Percentiles rank a stretch among this genome's conserved stretches.
Evolutionary conservation across 2,113 vertebrate genomes (phyloP).

Genomic region (Pomatostomus ruficeps): DNA sequence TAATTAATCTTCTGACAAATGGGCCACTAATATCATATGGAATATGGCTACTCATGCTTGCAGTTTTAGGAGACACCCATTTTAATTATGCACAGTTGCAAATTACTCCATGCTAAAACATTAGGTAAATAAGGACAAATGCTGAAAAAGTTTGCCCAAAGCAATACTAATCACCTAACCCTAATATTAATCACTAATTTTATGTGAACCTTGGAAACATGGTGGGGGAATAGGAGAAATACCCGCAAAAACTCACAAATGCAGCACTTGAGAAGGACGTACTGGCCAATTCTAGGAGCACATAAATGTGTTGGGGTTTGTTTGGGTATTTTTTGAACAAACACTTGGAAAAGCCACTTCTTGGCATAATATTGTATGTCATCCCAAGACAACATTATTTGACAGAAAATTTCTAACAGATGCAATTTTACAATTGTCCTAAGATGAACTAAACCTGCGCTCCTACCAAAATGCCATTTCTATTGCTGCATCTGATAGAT

Average conservation of each 20-base stretch:
- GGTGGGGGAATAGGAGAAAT: not conserved
- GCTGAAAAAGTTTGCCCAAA: not conserved
- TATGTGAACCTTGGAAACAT: not conserved
- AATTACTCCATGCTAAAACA: conserved; percentile 5
- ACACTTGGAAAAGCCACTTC: not conserved
- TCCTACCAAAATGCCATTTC: not conserved
- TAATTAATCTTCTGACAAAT: conserved; percentile 43
- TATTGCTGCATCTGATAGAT: not conserved
- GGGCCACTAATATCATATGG: not conserved
- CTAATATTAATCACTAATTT: not conserved
- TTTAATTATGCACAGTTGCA: not conserved
- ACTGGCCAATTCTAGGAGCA: not conserved
- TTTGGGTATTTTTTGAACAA: not conserved
- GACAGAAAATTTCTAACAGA: not conserved
- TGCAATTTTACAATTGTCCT: accelerated
- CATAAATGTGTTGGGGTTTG: not conserved
- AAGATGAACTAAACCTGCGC: not conserved
- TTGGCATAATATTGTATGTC: not conserved
- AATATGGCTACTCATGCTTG: not conserved
- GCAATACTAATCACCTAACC: not conserved
- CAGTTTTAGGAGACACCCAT: not conserved
- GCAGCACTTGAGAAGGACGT: not conserved
- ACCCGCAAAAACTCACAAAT: not conserved
- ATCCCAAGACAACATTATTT: not conserved
- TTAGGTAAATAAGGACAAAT: not conserved